Conservation (phyloP, 2,888 invertebrate genomes). For the Oxytorus armatus region DNA sequence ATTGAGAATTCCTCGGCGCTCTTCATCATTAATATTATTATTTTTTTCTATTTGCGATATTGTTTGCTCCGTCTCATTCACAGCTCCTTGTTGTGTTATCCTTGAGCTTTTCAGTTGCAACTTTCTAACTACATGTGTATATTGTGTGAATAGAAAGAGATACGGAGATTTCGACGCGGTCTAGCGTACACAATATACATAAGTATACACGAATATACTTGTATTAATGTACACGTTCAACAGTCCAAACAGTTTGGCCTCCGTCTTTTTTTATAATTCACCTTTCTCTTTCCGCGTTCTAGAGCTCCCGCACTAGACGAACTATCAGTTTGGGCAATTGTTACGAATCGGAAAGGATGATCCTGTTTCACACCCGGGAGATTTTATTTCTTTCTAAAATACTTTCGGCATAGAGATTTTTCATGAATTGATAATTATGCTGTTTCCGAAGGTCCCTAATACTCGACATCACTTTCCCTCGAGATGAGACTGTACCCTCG, state of each 20-base stretch:
- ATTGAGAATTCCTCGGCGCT: neutral
- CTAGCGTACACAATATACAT: slow-evolving; percentile 30
- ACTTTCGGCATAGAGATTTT: no score
- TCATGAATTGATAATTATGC: no score
- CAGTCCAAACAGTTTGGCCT: slow-evolving; percentile 48
- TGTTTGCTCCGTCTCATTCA: slow-evolving; percentile 39
- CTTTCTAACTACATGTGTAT: slow-evolving; percentile 56
- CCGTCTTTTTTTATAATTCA: slow-evolving; percentile 37
- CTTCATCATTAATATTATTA: neutral
- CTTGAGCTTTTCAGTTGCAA: slow-evolving; percentile 55
- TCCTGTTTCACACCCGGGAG: neutral
- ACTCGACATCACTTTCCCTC: slow-evolving; percentile 4
- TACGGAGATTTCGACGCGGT: slow-evolving; percentile 45
- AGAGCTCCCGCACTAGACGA: slow-evolving; percentile 15
- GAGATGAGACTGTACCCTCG: slow-evolving; percentile 35
- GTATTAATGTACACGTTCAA: slow-evolving; percentile 10
- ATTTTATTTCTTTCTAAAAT: neutral
- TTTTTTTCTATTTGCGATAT: neutral
- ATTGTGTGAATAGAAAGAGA: slow-evolving; percentile 16
- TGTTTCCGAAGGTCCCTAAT: no score
- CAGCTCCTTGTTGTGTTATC: slow-evolving; percentile 42
- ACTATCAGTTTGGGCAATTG: slow-evolving; percentile 14
- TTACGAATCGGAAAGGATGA: neutral
- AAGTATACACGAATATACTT: neutral
- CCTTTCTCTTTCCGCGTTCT: slow-evolving; percentile 52